Evolutionary conservation across 2,113 vertebrate species (phyloP).

Genomic region (Xenus cinereus): DNA sequence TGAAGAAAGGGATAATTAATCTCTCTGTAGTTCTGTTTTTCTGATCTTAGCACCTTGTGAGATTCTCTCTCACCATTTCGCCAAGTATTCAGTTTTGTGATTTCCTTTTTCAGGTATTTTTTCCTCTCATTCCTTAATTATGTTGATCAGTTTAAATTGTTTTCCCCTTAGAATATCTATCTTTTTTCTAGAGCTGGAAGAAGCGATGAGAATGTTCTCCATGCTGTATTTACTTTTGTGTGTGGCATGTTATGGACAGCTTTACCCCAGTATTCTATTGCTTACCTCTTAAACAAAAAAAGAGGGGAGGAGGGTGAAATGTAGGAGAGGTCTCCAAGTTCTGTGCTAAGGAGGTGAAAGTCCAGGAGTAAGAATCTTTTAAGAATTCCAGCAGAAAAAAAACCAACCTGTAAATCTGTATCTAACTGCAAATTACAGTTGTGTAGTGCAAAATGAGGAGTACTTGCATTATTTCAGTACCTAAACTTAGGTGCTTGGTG

Average conservation of each 20-base stretch:
- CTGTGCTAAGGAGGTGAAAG: background rate
- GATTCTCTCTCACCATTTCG: background rate
- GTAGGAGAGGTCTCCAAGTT: background rate
- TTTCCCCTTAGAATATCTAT: background rate
- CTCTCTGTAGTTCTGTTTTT: background rate
- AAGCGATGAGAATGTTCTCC: background rate
- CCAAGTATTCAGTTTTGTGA: background rate
- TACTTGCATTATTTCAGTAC: background rate
- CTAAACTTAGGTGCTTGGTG: background rate
- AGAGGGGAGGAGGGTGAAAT: background rate
- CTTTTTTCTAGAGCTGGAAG: background rate
- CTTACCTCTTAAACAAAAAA: background rate
- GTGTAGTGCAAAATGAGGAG: background rate
- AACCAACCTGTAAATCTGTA: background rate
- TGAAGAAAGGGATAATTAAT: background rate
- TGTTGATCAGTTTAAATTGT: background rate
- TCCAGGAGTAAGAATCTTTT: background rate
- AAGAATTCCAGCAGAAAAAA: background rate
- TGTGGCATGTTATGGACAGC: background rate
- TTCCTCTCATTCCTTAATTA: background rate
- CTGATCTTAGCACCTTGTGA: background rate
- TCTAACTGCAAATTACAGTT: background rate
- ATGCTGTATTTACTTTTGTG: background rate
- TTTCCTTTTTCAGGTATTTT: background rate
- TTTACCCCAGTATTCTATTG: background rate